A percentile compares a stretch with the other conserved stretches of the same genome.
These are phyloP conservation scores for Leptopilina clavipes DNA, from an alignment of 1,140 invertebrate species.

Conservation along the genomic window DNA sequence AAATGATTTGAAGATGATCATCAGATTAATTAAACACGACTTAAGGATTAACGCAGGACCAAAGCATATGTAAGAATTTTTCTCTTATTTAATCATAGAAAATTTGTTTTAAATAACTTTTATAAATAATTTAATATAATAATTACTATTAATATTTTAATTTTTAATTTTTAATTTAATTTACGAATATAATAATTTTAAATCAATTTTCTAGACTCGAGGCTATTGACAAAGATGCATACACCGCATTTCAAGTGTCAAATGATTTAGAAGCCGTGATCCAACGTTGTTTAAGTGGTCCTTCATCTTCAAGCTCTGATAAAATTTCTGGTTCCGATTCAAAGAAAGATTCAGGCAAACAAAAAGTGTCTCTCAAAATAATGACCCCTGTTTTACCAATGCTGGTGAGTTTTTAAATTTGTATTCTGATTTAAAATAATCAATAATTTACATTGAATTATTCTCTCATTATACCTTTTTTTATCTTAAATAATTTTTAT, in stretches of 20 bases:
- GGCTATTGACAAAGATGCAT: slow-evolving; percentile 89
- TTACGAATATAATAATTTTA: slow-evolving; percentile 18
- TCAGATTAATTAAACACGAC: slow-evolving; percentile 93
- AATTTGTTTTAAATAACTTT: background rate
- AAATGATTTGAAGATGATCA: slow-evolving; percentile 90
- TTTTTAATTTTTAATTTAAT: no score
- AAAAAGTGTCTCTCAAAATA: slow-evolving; percentile 76
- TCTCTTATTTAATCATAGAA: background rate
- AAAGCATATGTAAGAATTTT: slow-evolving; percentile 85
- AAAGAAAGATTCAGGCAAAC: slow-evolving; percentile 35
- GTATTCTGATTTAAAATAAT: no score
- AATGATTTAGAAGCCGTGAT: slow-evolving; percentile 86
- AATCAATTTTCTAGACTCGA: slow-evolving; percentile 75
- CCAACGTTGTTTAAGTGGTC: slow-evolving; percentile 73
- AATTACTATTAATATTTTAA: no score
- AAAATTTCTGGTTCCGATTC: slow-evolving; percentile 55
- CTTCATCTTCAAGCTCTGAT: background rate
- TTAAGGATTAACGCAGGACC: slow-evolving; percentile 93
- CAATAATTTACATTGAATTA: no score
- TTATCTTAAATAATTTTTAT: background rate
- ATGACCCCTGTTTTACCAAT: slow-evolving; percentile 94
- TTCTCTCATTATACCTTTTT: background rate
- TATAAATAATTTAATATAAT: no score
- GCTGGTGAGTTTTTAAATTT: slow-evolving; percentile 77
- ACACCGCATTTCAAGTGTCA: slow-evolving; percentile 90